Base-by-base conservation (phyloP, 2,888 invertebrate genomes). In the Hofmannophila pseudospretella region DNA sequence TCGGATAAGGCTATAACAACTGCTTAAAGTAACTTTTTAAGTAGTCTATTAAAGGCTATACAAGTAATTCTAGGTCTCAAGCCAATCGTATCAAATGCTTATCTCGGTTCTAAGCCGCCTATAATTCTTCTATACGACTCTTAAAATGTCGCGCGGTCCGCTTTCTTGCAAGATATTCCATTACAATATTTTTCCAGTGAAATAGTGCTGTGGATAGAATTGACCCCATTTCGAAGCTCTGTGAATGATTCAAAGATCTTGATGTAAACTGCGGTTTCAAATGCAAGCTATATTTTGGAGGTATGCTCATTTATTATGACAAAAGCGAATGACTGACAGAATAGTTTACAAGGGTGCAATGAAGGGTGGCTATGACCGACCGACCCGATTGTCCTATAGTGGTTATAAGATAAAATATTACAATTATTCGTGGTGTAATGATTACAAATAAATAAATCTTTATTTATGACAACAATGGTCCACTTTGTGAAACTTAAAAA, bases 151-250 rank as follows among this genome's bases (percentile, higher is more conserved):
- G 52, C 55, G 50, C 54, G 52, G 46, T 58, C 60, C 60, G n/a
- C 23, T 55, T 23, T 49, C 48, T 44, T 42, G 51, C 42, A 36
- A 51, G 51, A 47, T 58, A 48, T 56, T 54, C 68, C 63, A 70
- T 72, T 72, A 67, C 68, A 63, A 67, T 69, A 71, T 72, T 68
- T 70, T 70, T 54, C 45, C 65, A 51, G 54, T 57, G 56, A 70
- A 65, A 70, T 67, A 66, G 55, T 58, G 42, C 32, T 8, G 26
- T 10, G 25, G 34, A 26, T 20, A 50, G 43, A 41, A 53, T 51
- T 45, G 51, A 54, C 51, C 53, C 51, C n/a, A n/a, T n/a, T 51
- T 47, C 2, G 23, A 23, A n/a, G 22, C 41, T 44, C 36, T 41
- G 23, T 37, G 51, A 51, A 53, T 52, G 16, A 4, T 16, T 16